Evolutionary conservation across 2,888 invertebrate species (phyloP).

Genomic region (Limnephilus rhombicus): DNA sequence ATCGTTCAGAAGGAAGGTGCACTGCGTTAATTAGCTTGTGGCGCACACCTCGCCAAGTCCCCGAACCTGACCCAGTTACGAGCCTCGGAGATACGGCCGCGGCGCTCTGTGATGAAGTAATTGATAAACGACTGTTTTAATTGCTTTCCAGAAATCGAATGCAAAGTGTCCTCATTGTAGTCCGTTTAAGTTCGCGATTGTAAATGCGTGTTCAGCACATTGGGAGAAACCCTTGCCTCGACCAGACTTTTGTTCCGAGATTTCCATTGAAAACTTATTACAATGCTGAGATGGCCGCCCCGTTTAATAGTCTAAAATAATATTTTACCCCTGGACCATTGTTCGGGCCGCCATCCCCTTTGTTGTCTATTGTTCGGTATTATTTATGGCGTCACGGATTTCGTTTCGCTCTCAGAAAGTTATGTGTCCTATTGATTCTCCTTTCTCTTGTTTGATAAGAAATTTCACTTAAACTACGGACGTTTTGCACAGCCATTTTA

Average conservation of each 20-base stretch:
- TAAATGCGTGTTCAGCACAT: constrained; percentile 35
- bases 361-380: constrained; percentile 59
- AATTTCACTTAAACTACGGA: constrained; percentile 14
- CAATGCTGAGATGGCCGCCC: constrained; percentile 62
- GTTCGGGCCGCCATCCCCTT: constrained; percentile 55
- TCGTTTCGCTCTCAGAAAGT: constrained; percentile 48
- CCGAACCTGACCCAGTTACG: neutral
- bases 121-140: constrained; percentile 32
- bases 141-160: constrained; percentile 22
- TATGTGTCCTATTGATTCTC: constrained; percentile 51
- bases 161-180: constrained; percentile 37
- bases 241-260: constrained; percentile 58
- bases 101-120: neutral
- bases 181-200: constrained; percentile 41
- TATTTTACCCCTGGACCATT: constrained; percentile 60
- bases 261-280: constrained; percentile 65
- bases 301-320: constrained; percentile 65
- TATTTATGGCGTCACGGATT: constrained; percentile 62
- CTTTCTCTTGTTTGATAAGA: constrained; percentile 33
- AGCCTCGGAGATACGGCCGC: neutral
- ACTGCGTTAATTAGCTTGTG: neutral
- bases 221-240: constrained; percentile 21
- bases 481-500: constrained; percentile 3
- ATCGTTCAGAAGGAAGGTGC: neutral
- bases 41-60: neutral